Base-by-base conservation (phyloP, 1,140 invertebrate species). In the Drosophila mojavensis region DNA sequence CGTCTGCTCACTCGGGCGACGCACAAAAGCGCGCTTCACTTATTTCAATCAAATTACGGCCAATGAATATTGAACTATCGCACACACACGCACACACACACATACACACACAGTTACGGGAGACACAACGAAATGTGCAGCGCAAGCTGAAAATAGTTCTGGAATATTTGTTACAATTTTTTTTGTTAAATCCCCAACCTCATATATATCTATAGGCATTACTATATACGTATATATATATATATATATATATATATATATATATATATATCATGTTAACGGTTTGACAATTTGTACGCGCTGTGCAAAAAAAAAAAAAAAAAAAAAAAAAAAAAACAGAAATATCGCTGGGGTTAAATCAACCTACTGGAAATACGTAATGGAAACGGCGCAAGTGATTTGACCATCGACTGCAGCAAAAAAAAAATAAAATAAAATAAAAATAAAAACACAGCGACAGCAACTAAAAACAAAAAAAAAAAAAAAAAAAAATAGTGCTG, bases 41-140 rank as follows among this genome's bases (percentile, higher is more conserved):
- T 85, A 82, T 85, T 85, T 85, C 82, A 85, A 88, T 85, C 82
- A 85, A 85, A 85, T 85, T 85, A 85, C 82, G 82, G 82, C 82
- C 82, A 85, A 82, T 85, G 82, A 88, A 85, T 85, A 85, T 88
- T 88, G 83, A 85, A 85, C 82, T 86, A 85, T 84, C 82, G 62
- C 76, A 55, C 64, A 56, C 66, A 79, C 41, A 78, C 59, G 62
- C 39, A 20, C 48, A 41, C 6, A 54, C 51, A 53, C 51, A 68
- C 59, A 50, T 28, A 43, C 55, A 63, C 24, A 47, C 51, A 59
- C 33, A 61, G 43, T 54, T 5, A 41, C 43, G 43, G 47, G 48
- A 60, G 33, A 62, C 48, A 55, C 5, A 43, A 33, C 24, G 43
- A 80, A 61, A 65, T 66, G 36, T 75, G 51, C 54, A 41, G 10